Evolutionary conservation across 2,113 vertebrate genomes (phyloP), one percentile per base, ranked within the genome.

Genomic region (Eulemur rufifrons): DNA sequence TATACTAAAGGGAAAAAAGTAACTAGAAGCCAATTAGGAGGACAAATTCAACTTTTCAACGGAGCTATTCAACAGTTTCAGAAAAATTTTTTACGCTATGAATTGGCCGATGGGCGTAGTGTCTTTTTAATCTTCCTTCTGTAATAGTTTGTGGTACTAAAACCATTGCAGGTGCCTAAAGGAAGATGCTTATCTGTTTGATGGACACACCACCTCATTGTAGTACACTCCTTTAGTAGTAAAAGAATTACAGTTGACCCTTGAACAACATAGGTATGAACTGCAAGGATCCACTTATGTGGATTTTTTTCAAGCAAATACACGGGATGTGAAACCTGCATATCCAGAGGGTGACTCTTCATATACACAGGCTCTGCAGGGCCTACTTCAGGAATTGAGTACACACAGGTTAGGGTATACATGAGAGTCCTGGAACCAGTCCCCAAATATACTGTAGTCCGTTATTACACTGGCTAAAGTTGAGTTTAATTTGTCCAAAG

Each of bases 171-270:
- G 59, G 32, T 45, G 14, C 12, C 0, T 20, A 23, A 18, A 42
- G 50, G 12, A 21, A 61, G 47, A 18, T 45, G 32, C 34, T 21
- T 3, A 3, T 52, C 45, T 45, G 13, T 23, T 21, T 64, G 73
- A 10, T 37, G 63, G 20, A 11, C 47, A 0, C 1, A 8, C 6
- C 56, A 1, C 17, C 37, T 45, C 17, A 21, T 5, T 27, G 0
- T 14, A 9, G 37, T 8, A 1, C 3, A 3, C 39, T 12, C 37
- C 52, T 76, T 47, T 23, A 47, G 29, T 21, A 2, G 39, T 42
- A 74, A 34, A n/a, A 39, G 54, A 21, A 59, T 63, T 76, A 18
- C 73, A 76, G 27, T 47, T 76, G 73, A 76, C 73, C 42, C 14
- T 32, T 47, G 73, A 47, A 47, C 27, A 9, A 18, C 45, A 32